Percentiles rank a stretch among this genome's conserved stretches.
Evolutionary conservation across 1,140 invertebrate genomes (phyloP).

Genomic region (Microplitis demolitor): DNA sequence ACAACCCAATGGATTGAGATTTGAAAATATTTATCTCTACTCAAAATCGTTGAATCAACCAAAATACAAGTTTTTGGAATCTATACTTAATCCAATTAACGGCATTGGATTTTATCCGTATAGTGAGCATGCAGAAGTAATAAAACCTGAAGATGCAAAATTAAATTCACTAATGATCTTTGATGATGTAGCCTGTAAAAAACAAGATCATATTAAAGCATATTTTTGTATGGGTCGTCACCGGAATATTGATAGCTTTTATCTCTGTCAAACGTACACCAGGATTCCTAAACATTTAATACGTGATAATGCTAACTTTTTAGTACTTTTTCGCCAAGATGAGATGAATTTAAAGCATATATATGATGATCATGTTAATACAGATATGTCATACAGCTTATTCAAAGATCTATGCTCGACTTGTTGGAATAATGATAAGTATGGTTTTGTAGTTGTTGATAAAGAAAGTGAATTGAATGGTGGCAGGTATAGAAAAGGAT

Average conservation of each 20-base stretch:
- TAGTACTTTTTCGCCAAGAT: conserved; percentile 10
- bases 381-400: background rate
- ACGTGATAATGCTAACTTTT: conserved; percentile 2
- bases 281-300: conserved; percentile 5
- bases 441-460: background rate
- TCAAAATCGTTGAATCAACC: conserved; percentile 15
- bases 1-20: conserved; percentile 11
- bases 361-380: background rate
- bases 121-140: conserved; percentile 8
- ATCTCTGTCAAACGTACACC: conserved; percentile 8
- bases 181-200: conserved; percentile 16
- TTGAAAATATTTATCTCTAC: conserved; percentile 16
- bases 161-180: conserved; percentile 15
- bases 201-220: background rate
- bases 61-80: conserved; percentile 1
- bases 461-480: background rate
- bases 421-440: background rate
- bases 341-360: conserved; percentile 9
- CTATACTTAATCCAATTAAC: background rate
- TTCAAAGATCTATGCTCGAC: background rate
- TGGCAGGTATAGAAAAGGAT: background rate
- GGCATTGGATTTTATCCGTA: conserved; percentile 10
- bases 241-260: background rate
- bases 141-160: conserved; percentile 2
- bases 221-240: conserved; percentile 8